These are phyloP conservation scores for Galleria mellonella DNA, from an alignment of 1,140 invertebrate genomes.

Conservation along the genomic window DNA sequence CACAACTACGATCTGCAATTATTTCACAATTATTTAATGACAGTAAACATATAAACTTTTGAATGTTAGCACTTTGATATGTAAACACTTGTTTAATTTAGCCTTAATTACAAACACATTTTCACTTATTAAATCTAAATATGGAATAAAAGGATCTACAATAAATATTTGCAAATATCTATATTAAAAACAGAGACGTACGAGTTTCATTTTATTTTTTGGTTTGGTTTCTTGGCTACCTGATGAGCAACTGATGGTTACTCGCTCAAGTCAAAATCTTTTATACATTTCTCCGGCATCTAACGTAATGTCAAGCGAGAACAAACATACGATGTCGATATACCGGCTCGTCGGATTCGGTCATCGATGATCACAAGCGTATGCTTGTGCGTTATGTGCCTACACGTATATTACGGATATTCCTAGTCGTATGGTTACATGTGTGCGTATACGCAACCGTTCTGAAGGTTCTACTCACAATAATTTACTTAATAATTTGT, in stretches of 20 bases:
- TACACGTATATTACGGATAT: constrained; percentile 5
- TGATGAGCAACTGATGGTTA: constrained; percentile 58
- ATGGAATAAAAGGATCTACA: not conserved
- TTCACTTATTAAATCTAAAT: not conserved
- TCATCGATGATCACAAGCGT: constrained; percentile 25
- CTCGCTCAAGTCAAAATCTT: constrained; percentile 47
- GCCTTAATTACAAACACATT: not conserved
- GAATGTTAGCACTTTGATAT: not conserved
- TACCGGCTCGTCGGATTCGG: constrained; percentile 38
- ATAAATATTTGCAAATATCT: not conserved
- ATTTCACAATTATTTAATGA: not conserved
- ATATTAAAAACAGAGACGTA: constrained; percentile 20
- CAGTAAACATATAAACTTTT: not conserved
- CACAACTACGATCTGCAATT: constrained; percentile 48
- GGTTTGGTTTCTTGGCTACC: constrained; percentile 37
- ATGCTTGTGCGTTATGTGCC: constrained; percentile 2
- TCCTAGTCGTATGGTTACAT: constrained; percentile 11
- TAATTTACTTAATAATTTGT: constrained; percentile 51
- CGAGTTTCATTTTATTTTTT: constrained; percentile 64
- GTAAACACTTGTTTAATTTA: not conserved
- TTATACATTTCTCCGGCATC: constrained; percentile 63
- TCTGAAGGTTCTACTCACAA: constrained; percentile 41
- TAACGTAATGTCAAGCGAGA: constrained; percentile 54
- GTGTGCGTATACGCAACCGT: constrained; percentile 23
- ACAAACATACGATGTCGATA: constrained; percentile 48